These are phyloP conservation scores for Choristoneura fumiferana DNA, from an alignment of 1,140 invertebrate species.

Conservation along the genomic window DNA sequence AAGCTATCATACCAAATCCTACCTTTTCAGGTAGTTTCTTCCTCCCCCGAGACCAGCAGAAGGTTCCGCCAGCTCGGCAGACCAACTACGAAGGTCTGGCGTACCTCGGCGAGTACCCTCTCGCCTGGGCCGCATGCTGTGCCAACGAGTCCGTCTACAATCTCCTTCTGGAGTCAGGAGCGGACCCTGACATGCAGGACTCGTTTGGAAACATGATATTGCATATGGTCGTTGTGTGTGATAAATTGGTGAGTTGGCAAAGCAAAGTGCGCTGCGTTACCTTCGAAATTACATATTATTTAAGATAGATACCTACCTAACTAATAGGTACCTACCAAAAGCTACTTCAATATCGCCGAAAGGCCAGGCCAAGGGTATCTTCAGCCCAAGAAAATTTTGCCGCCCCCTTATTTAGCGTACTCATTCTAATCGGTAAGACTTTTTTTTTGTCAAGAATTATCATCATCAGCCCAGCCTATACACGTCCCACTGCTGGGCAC, in stretches of 20 bases:
- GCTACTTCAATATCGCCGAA: too few species aligned
- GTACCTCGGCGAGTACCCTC: slow-evolving; percentile 96
- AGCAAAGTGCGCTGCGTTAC: too few species aligned
- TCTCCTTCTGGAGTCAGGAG: slow-evolving; percentile 92
- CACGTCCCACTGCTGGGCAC: too few species aligned
- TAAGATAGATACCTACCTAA: too few species aligned
- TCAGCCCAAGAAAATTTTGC: too few species aligned
- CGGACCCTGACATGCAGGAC: slow-evolving; percentile 95
- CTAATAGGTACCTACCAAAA: too few species aligned
- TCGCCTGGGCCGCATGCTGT: slow-evolving; percentile 98
- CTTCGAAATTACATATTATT: too few species aligned
- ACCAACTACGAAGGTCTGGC: slow-evolving; percentile 97
- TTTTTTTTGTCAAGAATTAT: too few species aligned
- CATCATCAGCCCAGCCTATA: too few species aligned
- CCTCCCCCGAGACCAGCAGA: slow-evolving; percentile 93
- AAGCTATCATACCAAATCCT: slow-evolving; percentile 12
- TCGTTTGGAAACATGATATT: slow-evolving; percentile 97
- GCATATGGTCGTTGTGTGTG: slow-evolving; percentile 98
- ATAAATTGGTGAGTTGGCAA: slow-evolving; percentile 88
- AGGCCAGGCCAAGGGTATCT: too few species aligned
- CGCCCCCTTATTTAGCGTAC: too few species aligned
- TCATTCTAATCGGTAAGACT: too few species aligned
- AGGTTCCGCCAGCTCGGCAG: slow-evolving; percentile 83
- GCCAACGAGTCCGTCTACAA: slow-evolving; percentile 99
- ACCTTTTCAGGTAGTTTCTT: slow-evolving; percentile 89